phyloP scores from a whole-genome alignment of 2,888 invertebrate genomes.

The Sinotaia quadrata region DNA sequence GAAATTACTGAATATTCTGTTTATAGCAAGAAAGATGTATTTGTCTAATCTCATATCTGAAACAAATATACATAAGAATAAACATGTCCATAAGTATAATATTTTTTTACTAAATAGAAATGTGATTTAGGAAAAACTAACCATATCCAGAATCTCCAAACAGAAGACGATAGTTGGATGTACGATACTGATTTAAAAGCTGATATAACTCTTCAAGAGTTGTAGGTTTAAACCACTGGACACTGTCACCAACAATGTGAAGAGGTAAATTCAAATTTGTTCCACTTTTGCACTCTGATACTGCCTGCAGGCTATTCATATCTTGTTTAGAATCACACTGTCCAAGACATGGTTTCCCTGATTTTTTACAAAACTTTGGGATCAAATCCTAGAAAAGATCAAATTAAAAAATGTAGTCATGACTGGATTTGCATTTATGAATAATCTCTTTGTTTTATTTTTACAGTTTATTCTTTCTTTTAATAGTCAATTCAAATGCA shows the following conservation, averaged over 20 bases:
- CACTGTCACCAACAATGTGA: slow-evolving; percentile 45
- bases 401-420: no score
- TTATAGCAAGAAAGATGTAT: no score
- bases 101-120: no score
- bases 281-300: not conserved
- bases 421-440: no score
- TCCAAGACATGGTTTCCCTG: slow-evolving; percentile 51
- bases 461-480: no score
- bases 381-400: slow-evolving; percentile 49
- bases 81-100: no score
- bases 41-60: no score
- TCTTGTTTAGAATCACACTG: slow-evolving; percentile 33
- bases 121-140: slow-evolving; percentile 63
- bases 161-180: slow-evolving; percentile 74
- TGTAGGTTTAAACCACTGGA: slow-evolving; percentile 57
- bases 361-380: slow-evolving; percentile 46
- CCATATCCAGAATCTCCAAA: slow-evolving; percentile 86
- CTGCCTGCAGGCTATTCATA: not conserved
- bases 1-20: no score
- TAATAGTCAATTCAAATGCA: no score
- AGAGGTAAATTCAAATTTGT: slow-evolving; percentile 33
- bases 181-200: slow-evolving; percentile 42
- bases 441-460: no score
- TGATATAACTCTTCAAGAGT: slow-evolving; percentile 45
- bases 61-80: no score